Conservation (phyloP, 2,797 vertebrate genomes). For the Eleutherodactylus coqui region DNA sequence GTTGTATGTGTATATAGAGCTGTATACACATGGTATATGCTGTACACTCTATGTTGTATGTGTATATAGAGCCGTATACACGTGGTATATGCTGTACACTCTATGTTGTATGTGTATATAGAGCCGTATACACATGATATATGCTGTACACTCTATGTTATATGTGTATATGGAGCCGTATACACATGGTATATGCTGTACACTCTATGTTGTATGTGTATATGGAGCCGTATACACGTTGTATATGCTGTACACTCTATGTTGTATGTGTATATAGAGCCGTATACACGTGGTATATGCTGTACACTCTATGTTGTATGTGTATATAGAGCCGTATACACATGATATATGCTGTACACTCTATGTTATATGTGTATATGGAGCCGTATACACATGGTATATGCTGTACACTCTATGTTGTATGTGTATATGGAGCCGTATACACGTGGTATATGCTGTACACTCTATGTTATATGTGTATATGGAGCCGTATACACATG, state of each 20-base stretch:
- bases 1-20: neutral
- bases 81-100: neutral
- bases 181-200: neutral
- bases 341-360: neutral
- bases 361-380: neutral
- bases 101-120: neutral
- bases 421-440: neutral
- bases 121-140: neutral
- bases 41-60: neutral
- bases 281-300: too few relatives aligned
- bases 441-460: neutral
- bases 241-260: neutral
- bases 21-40: neutral
- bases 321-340: neutral
- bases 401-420: neutral
- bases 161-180: neutral
- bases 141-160: too few relatives aligned
- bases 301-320: neutral
- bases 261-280: neutral
- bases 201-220: neutral
- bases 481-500: neutral
- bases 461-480: neutral
- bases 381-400: neutral
- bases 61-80: neutral
- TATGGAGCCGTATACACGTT: neutral